These are phyloP conservation scores for Agrochola lota DNA, from an alignment of 2,888 invertebrate species.

Conservation along the genomic window DNA sequence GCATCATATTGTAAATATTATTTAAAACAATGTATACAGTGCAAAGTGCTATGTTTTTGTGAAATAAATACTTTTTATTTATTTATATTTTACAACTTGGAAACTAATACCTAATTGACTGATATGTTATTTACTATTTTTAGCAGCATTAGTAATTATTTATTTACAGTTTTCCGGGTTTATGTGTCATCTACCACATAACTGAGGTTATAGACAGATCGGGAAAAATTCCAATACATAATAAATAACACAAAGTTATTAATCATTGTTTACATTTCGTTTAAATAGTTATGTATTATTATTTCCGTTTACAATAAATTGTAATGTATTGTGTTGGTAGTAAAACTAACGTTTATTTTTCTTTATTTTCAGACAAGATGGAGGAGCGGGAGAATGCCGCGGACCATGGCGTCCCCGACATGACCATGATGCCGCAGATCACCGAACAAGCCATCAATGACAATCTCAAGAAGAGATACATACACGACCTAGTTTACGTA, in stretches of 20 bases:
- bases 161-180: constrained; percentile 38
- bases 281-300: not conserved
- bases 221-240: constrained; percentile 3
- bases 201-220: not conserved
- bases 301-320: not conserved
- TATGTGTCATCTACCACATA: not conserved
- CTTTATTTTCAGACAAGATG: constrained; percentile 81
- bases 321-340: not conserved
- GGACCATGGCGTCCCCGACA: constrained; percentile 96
- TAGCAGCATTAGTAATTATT: not conserved
- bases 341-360: constrained; percentile 8
- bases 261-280: not conserved
- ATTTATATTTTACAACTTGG: not conserved
- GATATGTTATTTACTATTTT: constrained; percentile 2
- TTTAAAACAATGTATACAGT: too few relatives aligned
- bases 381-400: constrained; percentile 84
- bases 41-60: too few relatives aligned
- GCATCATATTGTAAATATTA: too few relatives aligned
- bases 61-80: too few relatives aligned
- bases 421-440: constrained; percentile 97
- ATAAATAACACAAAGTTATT: not conserved
- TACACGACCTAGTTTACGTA: constrained; percentile 96
- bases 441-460: constrained; percentile 97
- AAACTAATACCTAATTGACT: not conserved
- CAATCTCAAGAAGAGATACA: constrained; percentile 95